Evolutionary conservation across 2,113 vertebrate species (phyloP).

Genomic region (Calypte anna): DNA sequence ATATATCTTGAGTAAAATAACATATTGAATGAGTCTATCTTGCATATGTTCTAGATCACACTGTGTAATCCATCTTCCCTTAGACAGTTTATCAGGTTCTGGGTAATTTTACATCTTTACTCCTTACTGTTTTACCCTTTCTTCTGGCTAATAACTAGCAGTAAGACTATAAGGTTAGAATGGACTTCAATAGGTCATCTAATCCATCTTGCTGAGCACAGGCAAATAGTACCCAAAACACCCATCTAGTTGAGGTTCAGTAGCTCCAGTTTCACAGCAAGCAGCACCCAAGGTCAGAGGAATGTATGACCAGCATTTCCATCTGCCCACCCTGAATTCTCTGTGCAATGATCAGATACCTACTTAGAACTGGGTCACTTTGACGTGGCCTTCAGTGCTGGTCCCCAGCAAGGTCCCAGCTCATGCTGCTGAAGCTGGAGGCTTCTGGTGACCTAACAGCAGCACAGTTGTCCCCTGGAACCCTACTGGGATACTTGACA

Average conservation of each 20-base stretch:
- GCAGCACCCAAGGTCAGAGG: not conserved
- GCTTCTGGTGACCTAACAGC: not conserved
- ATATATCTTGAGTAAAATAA: not conserved
- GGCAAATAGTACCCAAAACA: not conserved
- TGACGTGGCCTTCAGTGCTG: not conserved
- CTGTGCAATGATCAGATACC: not conserved
- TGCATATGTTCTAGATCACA: not conserved
- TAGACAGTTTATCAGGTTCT: not conserved
- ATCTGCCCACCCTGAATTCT: not conserved
- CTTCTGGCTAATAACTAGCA: not conserved
- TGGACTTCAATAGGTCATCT: not conserved
- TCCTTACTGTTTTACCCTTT: not conserved
- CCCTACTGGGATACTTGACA: not conserved
- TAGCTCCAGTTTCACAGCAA: not conserved
- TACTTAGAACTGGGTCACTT: not conserved
- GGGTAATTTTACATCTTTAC: not conserved
- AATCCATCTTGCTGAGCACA: not conserved
- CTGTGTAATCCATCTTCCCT: not conserved
- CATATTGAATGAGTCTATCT: not conserved
- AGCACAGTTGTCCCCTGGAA: not conserved
- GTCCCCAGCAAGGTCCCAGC: not conserved
- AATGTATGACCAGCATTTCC: not conserved
- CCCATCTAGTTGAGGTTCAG: not conserved
- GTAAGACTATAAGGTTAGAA: not conserved
- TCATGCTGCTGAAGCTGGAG: not conserved